A percentile compares a stretch with the other conserved stretches of the same genome.
These are phyloP conservation scores for Pangasius larnaudii DNA, from an alignment of 2,797 vertebrate species.

Conservation along the genomic window DNA sequence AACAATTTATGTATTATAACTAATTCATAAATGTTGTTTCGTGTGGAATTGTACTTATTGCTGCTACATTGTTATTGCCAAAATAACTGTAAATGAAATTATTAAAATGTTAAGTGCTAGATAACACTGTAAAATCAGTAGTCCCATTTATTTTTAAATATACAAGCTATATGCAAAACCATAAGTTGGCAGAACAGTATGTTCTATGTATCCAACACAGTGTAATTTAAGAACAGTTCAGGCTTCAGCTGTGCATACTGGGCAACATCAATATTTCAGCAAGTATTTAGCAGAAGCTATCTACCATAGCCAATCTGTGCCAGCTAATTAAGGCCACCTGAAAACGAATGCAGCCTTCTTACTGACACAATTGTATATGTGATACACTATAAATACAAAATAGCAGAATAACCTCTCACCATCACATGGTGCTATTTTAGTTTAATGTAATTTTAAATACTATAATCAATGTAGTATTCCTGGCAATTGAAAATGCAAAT, in stretches of 20 bases:
- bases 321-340: conserved; percentile 46
- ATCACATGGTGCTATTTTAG: not conserved
- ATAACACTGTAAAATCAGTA: not conserved
- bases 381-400: conserved; percentile 10
- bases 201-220: conserved; percentile 16
- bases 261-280: conserved; percentile 58
- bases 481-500: not conserved
- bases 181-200: not conserved
- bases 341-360: conserved; percentile 28
- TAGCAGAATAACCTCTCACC: not conserved
- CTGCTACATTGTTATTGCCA: not conserved
- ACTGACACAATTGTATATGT: conserved; percentile 1
- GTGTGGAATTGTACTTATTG: conserved; percentile 4
- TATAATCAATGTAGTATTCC: not conserved
- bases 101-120: not conserved
- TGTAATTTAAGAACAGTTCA: conserved; percentile 53
- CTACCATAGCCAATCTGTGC: conserved; percentile 37
- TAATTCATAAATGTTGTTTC: conserved; percentile 7
- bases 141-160: not conserved
- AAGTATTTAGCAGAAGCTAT: conserved; percentile 52
- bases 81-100: not conserved
- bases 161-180: not conserved
- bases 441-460: not conserved
- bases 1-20: conserved; percentile 23
- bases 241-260: conserved; percentile 47